A percentile compares a stretch with the other conserved stretches of the same genome.
These are phyloP conservation scores for Cetonia aurata DNA, from an alignment of 2,888 invertebrate genomes.

Conservation along the genomic window DNA sequence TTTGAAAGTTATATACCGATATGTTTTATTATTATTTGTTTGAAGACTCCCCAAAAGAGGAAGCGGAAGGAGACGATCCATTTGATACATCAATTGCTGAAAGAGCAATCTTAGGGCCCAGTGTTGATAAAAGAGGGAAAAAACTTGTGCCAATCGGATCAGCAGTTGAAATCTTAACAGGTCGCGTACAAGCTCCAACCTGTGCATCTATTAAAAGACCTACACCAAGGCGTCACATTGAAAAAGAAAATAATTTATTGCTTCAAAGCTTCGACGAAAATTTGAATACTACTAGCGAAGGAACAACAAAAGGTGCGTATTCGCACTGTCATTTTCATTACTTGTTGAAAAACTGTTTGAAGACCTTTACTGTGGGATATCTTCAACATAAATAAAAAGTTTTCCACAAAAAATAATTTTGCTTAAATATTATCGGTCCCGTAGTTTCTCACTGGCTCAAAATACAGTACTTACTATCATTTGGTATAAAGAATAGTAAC, in stretches of 20 bases:
- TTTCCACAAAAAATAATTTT: too few species aligned
- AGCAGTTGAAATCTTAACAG: conserved; percentile 89
- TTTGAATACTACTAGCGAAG: conserved; percentile 45
- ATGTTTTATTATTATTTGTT: conserved; percentile 14
- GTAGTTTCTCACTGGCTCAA: too few species aligned
- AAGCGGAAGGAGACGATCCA: conserved; percentile 81
- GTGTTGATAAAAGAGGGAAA: conserved; percentile 79
- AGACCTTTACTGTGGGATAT: too few species aligned
- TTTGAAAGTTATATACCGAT: too few species aligned
- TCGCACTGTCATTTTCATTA: not conserved
- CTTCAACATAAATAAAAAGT: too few species aligned
- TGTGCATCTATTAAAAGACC: conserved; percentile 70
- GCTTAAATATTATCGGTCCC: too few species aligned
- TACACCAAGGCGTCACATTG: conserved; percentile 66
- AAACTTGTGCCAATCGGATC: conserved; percentile 86
- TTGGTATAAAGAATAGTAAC: too few species aligned
- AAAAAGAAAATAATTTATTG: conserved; percentile 74
- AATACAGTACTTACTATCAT: too few species aligned
- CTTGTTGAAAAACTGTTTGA: not conserved
- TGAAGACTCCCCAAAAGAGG: conserved; percentile 80
- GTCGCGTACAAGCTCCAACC: conserved; percentile 82
- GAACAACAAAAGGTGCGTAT: not conserved
- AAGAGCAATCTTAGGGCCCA: conserved; percentile 83
- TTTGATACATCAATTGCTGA: conserved; percentile 92
- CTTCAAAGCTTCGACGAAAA: conserved; percentile 73